Conservation (phyloP, 2,888 invertebrate genomes). For the Thysanoteuthis rhombus region DNA sequence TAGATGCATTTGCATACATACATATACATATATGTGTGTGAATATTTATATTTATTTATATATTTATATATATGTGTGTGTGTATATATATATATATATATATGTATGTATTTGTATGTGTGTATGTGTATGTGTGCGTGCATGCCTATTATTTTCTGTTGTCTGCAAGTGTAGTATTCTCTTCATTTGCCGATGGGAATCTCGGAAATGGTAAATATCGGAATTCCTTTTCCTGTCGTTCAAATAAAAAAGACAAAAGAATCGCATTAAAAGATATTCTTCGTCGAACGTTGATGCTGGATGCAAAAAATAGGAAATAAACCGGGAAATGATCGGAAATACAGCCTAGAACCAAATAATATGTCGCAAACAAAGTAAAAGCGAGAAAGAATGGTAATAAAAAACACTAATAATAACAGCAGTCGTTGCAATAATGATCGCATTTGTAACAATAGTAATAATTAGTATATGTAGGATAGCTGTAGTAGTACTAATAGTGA, state of each 20-base stretch:
- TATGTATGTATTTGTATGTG: neutral
- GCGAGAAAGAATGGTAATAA: neutral
- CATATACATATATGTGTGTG: neutral
- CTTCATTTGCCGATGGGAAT: neutral
- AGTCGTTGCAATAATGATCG: neutral
- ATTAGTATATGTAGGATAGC: neutral
- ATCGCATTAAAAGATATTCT: neutral
- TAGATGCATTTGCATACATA: neutral
- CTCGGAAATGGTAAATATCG: constrained; percentile 12
- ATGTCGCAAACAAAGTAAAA: neutral
- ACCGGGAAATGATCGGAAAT: neutral
- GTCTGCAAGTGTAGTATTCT: neutral
- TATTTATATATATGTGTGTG: neutral
- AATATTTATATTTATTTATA: neutral
- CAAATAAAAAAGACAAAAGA: neutral
- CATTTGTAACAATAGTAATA: neutral
- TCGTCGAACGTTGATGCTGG: neutral
- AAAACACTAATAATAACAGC: neutral
- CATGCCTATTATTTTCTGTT: neutral
- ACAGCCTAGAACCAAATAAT: neutral
- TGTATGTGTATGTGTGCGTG: neutral
- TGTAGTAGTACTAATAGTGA: neutral
- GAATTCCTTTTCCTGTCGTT: constrained; percentile 12
- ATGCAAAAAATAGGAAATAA: neutral
- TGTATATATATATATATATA: neutral